Conservation (phyloP, 2,888 invertebrate species). For the Machimus rusticus region DNA sequence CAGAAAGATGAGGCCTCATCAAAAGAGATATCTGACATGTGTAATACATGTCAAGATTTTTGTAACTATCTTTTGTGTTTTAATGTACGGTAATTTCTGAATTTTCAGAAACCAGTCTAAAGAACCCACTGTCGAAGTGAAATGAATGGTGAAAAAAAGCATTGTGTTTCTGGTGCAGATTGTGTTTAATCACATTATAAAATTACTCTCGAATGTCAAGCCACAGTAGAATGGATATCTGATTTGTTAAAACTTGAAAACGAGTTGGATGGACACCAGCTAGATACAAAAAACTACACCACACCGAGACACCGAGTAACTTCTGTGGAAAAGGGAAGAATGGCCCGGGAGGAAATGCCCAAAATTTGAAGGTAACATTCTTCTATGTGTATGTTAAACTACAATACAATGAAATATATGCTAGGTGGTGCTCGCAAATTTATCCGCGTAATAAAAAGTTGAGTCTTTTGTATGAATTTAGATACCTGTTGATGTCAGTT, state of each 20-base stretch:
- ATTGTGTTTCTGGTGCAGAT: background rate
- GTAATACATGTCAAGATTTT: background rate
- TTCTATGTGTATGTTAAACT: no score
- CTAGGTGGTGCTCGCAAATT: background rate
- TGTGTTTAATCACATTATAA: background rate
- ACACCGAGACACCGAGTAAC: background rate
- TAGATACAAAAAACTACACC: background rate
- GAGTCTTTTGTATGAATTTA: background rate
- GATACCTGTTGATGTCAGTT: background rate
- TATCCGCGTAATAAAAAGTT: background rate
- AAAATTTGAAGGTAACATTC: background rate
- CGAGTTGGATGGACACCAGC: background rate
- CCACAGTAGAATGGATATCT: background rate
- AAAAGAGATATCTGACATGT: background rate
- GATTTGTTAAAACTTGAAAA: no score
- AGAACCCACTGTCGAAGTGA: background rate
- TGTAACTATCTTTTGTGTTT: background rate
- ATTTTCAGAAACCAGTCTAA: background rate
- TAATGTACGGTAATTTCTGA: background rate
- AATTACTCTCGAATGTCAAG: background rate
- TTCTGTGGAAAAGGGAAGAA: background rate
- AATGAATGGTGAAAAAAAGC: background rate
- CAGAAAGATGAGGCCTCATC: background rate
- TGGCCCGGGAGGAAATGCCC: background rate
- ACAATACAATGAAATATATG: background rate